These are phyloP conservation scores for Tachysurus fulvidraco DNA, from an alignment of 2,113 vertebrate genomes.

Conservation along the genomic window DNA sequence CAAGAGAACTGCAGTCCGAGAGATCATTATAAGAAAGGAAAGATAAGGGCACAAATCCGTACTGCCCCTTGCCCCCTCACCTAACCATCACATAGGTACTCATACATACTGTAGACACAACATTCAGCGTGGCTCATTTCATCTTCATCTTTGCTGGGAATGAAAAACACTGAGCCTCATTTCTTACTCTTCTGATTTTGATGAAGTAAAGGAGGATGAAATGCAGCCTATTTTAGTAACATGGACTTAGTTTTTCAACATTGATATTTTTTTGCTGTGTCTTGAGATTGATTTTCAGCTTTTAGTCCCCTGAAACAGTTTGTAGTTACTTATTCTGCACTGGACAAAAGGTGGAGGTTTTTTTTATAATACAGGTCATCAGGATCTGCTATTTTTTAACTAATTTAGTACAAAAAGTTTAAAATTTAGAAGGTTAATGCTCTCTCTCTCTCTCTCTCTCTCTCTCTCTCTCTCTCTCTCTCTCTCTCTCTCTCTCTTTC, in stretches of 20 bases:
- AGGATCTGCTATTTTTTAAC: too few relatives aligned
- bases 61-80: constrained; percentile 21
- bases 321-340: neutral
- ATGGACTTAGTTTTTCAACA: neutral
- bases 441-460: neutral
- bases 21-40: constrained; percentile 59
- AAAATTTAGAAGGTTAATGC: constrained; percentile 13
- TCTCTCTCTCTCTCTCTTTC: constrained; percentile 19
- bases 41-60: constrained; percentile 55
- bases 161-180: neutral
- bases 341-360: neutral
- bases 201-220: neutral
- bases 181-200: neutral
- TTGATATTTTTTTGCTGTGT: neutral
- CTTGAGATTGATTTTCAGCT: neutral
- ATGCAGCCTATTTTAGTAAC: neutral
- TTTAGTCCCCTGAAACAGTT: neutral
- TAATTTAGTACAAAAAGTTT: neutral
- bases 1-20: constrained; percentile 50
- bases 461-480: constrained; percentile 10
- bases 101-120: constrained; percentile 12
- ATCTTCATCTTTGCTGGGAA: neutral
- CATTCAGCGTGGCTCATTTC: neutral
- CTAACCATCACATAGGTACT: constrained; percentile 33
- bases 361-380: neutral